phyloP scores from a whole-genome alignment of 2,113 vertebrate species.

The Microcebus jonahi region DNA sequence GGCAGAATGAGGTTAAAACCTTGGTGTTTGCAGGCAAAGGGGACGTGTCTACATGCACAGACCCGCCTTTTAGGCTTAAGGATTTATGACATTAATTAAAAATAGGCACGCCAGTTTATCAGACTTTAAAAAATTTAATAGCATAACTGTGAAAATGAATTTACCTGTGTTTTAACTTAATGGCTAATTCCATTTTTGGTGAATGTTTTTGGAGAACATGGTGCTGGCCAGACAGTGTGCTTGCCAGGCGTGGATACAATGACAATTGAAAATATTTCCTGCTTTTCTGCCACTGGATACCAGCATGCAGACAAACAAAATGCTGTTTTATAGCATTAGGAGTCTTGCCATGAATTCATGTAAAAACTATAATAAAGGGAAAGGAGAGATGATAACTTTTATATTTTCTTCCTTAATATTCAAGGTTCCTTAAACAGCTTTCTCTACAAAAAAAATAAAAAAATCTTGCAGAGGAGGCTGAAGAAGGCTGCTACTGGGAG shows the following conservation, averaged over 20 bases:
- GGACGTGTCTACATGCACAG: no score
- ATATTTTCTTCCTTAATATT: background rate
- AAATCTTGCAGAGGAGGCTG: background rate
- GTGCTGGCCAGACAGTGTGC: no score
- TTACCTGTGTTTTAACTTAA: background rate
- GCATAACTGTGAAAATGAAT: background rate
- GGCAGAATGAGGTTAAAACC: rapidly evolving
- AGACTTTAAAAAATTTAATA: background rate
- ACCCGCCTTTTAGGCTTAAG: background rate
- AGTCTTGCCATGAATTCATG: rapidly evolving
- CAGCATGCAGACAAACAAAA: background rate
- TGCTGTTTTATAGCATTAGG: no score
- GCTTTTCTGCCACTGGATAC: background rate
- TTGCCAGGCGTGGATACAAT: no score
- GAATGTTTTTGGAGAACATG: background rate
- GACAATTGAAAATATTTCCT: background rate
- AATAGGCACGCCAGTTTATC: background rate
- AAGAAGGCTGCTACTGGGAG: background rate
- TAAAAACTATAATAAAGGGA: background rate
- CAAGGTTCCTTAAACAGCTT: background rate
- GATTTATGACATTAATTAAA: background rate
- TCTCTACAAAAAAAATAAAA: background rate
- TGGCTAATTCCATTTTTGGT: background rate
- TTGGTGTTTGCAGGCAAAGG: background rate
- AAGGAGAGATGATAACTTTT: rapidly evolving